Base-by-base conservation (phyloP, 2,797 vertebrate species). In the Odontamblyopus lacepedii region DNA sequence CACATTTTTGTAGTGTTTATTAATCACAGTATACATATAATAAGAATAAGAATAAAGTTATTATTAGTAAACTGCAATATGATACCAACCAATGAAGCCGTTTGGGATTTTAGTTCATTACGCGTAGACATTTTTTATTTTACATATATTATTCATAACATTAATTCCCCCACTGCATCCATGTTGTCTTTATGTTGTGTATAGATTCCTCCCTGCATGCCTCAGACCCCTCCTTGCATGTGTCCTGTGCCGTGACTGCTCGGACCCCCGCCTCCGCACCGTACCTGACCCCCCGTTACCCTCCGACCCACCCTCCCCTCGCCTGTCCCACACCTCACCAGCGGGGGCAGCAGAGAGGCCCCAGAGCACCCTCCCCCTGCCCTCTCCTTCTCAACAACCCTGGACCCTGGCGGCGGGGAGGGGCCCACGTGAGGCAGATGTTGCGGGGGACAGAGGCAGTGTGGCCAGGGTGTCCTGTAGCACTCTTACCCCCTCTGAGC, bases 141-240 rank as follows among this genome's bases (percentile, higher is more conserved):
- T 27, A 29, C 38, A 48, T 64, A 4, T 6, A 9, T 57, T 2
- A 38, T 72, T 55, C 67, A 18, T 13, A 26, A 11, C 3, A 26
- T 57, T 26, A 12, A 12, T 57, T 30, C 4, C 6, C 59, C 5
- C 59, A 61, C 26, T 79, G 16, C 71, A 9, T 19, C 13, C 15
- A 30, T 78, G 64, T 81, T 74, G 63, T 78, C n/a, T 84, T 48
- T 48, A 70, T 88, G 75, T 57, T 70, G 15, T 85, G 65, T 84
- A 48, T 48, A 61, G 88, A 26, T 88, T 63, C 55, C 74, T 70
- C 63, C 76, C 44, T 80, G 83, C 91, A 83, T 89, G 85, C 87
- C 86, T 87, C 83, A 93, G 92, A 92, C 84, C 87, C 80, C 75
- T 93, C 75, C 86, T 92, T 92, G 91, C 93, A 91, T 93, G 91